Percentiles rank a stretch among this genome's conserved stretches.
Evolutionary conservation across 2,888 invertebrate genomes (phyloP).

Genomic region (Neocrepidodera transversa): DNA sequence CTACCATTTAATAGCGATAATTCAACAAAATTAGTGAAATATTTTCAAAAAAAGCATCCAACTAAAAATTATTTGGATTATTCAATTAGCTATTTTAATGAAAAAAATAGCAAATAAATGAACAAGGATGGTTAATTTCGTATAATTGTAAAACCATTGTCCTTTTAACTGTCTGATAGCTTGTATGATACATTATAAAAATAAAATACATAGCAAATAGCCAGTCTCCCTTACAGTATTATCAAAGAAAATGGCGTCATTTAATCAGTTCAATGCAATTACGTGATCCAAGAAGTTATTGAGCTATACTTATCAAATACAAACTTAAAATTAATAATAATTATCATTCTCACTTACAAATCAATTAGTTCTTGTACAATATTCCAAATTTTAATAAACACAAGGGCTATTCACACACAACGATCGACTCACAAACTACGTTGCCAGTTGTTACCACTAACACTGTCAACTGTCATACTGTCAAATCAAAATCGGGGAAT

Average conservation of each 20-base stretch:
- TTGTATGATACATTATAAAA: not conserved
- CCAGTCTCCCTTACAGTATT: not conserved
- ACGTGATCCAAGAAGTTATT: not conserved
- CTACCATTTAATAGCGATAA: too few relatives aligned
- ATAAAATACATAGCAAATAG: too few relatives aligned
- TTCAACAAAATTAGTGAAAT: too few relatives aligned
- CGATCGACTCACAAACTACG: constrained; percentile 17
- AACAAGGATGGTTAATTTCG: too few relatives aligned
- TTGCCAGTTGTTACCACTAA: constrained; percentile 8
- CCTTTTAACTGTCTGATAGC: not conserved
- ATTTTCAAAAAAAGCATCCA: too few relatives aligned
- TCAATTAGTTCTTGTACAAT: not conserved
- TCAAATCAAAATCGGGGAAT: too few relatives aligned
- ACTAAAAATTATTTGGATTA: not conserved
- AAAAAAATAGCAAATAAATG: too few relatives aligned
- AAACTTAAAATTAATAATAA: not conserved
- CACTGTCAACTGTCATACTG: constrained; percentile 3
- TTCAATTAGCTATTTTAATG: not conserved
- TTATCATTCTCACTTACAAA: constrained; percentile 8
- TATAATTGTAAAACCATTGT: too few relatives aligned
- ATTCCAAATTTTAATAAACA: constrained; percentile 14
- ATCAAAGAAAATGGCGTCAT: constrained; percentile 22
- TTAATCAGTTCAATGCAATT: not conserved
- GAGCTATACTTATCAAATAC: not conserved
- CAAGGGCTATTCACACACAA: constrained; percentile 9